phyloP scores from a whole-genome alignment of 2,113 vertebrate genomes.

The Aix galericulata region DNA sequence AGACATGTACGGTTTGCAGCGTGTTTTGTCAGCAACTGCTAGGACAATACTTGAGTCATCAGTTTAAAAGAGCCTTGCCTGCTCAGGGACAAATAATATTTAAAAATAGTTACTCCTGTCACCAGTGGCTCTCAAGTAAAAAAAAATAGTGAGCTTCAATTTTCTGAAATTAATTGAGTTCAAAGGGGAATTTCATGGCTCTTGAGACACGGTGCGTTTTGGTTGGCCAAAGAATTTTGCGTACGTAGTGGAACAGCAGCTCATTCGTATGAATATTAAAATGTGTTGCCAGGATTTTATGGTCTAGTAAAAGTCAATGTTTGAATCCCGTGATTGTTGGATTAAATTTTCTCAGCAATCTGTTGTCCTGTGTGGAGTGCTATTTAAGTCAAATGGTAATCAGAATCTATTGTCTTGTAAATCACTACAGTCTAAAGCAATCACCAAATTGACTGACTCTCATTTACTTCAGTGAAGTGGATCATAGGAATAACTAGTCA shows the following conservation, averaged over 20 bases:
- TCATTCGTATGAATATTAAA: conserved; percentile 40
- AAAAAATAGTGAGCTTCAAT: conserved; percentile 31
- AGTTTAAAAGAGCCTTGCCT: neutral
- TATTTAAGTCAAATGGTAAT: conserved; percentile 19
- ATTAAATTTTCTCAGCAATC: conserved; percentile 39
- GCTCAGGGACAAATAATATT: neutral
- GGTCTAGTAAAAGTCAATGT: conserved; percentile 27
- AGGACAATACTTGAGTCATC: conserved; percentile 6
- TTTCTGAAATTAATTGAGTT: conserved; percentile 60
- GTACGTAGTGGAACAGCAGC: neutral
- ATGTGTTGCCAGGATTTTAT: conserved; percentile 9
- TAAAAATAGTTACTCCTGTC: conserved; percentile 38
- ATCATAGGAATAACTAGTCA: neutral
- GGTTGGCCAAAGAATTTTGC: neutral
- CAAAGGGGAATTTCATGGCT: neutral
- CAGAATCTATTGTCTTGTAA: conserved; percentile 43
- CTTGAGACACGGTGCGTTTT: neutral
- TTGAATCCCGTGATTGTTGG: conserved; percentile 51
- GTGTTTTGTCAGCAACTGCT: neutral
- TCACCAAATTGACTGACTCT: neutral
- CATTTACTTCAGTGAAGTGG: neutral
- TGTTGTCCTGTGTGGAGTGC: conserved; percentile 3
- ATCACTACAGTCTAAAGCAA: neutral
- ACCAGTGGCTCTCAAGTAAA: conserved; percentile 14
- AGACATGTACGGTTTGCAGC: neutral